phyloP scores from a whole-genome alignment of 2,113 vertebrate species.

The Ploceus nigricollis region DNA sequence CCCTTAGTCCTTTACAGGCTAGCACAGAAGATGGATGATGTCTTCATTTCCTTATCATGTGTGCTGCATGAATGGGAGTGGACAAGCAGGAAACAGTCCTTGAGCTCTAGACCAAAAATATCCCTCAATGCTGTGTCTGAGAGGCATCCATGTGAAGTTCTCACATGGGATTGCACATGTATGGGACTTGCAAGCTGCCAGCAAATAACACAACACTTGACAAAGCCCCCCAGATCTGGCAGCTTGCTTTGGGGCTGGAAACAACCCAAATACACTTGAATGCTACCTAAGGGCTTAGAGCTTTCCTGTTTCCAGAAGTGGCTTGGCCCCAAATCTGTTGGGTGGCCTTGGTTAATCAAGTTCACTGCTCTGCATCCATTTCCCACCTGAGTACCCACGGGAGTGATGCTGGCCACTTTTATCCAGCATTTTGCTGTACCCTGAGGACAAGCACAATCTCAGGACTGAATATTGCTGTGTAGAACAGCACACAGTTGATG shows the following conservation, averaged over 20 bases:
- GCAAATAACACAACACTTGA: neutral
- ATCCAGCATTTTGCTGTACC: neutral
- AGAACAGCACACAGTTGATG: neutral
- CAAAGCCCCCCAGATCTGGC: neutral
- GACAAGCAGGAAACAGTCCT: neutral
- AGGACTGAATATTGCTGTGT: neutral
- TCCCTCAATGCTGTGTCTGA: neutral
- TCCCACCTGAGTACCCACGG: rapidly evolving
- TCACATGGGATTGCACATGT: rapidly evolving
- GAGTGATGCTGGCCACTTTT: neutral
- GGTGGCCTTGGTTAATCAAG: neutral
- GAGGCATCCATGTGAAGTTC: neutral
- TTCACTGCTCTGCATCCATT: neutral
- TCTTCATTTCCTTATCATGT: neutral
- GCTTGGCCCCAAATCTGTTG: neutral
- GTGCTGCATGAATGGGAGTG: neutral
- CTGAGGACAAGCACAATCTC: neutral
- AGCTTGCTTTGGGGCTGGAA: neutral
- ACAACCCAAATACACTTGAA: neutral
- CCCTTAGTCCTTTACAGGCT: neutral
- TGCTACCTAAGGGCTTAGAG: neutral
- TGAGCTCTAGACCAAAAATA: neutral
- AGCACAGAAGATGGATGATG: neutral
- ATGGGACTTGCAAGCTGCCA: neutral
- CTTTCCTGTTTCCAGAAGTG: neutral